A percentile compares a stretch with the other conserved stretches of the same genome.
phyloP scores from a whole-genome alignment of 2,888 invertebrate species.

The Caenorhabditis plicata region DNA sequence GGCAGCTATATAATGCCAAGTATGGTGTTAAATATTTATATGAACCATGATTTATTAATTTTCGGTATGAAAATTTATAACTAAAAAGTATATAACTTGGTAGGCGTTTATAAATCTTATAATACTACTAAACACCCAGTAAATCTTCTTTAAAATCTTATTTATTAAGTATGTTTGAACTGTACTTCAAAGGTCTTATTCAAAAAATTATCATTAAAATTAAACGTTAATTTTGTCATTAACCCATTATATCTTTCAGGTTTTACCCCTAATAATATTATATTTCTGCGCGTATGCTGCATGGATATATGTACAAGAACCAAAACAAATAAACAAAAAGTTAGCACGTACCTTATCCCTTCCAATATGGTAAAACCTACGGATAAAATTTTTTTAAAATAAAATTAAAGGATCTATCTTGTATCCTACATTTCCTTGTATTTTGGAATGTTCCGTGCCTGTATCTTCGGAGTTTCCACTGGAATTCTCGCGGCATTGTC shows the following conservation, averaged over 20 bases:
- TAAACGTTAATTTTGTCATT: not conserved
- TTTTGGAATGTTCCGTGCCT: constrained; percentile 59
- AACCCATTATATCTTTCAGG: constrained; percentile 34
- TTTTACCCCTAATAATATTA: constrained; percentile 50
- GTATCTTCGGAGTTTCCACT: constrained; percentile 52
- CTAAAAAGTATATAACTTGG: too few species aligned
- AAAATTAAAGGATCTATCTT: constrained; percentile 49
- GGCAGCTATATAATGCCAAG: too few species aligned
- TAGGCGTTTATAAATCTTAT: too few species aligned
- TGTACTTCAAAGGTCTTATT: not conserved
- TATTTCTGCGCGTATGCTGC: constrained; percentile 55
- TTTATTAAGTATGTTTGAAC: not conserved
- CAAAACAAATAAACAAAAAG: constrained; percentile 56
- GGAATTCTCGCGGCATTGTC: constrained; percentile 52
- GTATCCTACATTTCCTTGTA: constrained; percentile 52
- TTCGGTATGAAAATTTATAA: too few species aligned
- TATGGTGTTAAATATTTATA: too few species aligned
- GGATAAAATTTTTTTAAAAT: constrained; percentile 4
- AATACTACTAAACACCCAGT: too few species aligned
- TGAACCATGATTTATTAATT: too few species aligned
- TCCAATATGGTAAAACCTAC: constrained; percentile 59
- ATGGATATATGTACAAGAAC: constrained; percentile 61
- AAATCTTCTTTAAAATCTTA: too few species aligned
- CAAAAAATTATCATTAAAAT: not conserved
- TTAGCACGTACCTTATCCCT: constrained; percentile 59